These are phyloP conservation scores for Varanus salvator DNA, from an alignment of 2,113 vertebrate species.

Conservation along the genomic window DNA sequence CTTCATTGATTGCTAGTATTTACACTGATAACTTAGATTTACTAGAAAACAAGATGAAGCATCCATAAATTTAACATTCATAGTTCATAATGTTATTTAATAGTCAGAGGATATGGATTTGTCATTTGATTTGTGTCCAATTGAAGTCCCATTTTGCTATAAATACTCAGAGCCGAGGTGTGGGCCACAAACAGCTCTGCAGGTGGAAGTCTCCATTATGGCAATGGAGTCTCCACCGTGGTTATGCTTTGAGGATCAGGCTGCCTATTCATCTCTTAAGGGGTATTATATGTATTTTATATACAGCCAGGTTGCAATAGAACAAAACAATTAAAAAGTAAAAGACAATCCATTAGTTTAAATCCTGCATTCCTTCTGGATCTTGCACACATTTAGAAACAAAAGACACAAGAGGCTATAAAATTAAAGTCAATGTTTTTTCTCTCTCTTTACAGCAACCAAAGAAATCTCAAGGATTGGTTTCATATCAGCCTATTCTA, in stretches of 20 bases:
- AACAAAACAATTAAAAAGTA: slow-evolving; percentile 70
- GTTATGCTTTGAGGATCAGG: slow-evolving; percentile 42
- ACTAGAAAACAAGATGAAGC: slow-evolving; percentile 79
- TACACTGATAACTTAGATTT: slow-evolving; percentile 80
- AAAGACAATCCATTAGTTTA: slow-evolving; percentile 52
- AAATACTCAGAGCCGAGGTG: slow-evolving; percentile 68
- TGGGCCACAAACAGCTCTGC: slow-evolving; percentile 15
- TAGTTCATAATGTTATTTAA: slow-evolving; percentile 70
- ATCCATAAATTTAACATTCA: slow-evolving; percentile 77
- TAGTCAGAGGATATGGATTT: slow-evolving; percentile 69
- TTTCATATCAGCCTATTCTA: slow-evolving; percentile 71
- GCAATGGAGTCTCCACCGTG: slow-evolving; percentile 2
- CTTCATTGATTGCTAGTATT: slow-evolving; percentile 75
- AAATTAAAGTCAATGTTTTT: slow-evolving; percentile 67
- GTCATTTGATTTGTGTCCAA: slow-evolving; percentile 73
- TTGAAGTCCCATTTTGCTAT: slow-evolving; percentile 64
- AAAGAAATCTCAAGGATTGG: slow-evolving; percentile 58
- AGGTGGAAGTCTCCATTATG: slow-evolving; percentile 2
- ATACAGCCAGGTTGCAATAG: slow-evolving; percentile 76
- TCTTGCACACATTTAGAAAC: slow-evolving; percentile 70
- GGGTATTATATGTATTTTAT: slow-evolving; percentile 67
- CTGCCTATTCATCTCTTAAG: slow-evolving; percentile 65
- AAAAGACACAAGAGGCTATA: slow-evolving; percentile 67
- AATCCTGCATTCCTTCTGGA: slow-evolving; percentile 72
- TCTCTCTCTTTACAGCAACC: slow-evolving; percentile 48